Percentiles rank a stretch among this genome's conserved stretches.
phyloP scores from a whole-genome alignment of 2,888 invertebrate species.

The Tineola bisselliella region DNA sequence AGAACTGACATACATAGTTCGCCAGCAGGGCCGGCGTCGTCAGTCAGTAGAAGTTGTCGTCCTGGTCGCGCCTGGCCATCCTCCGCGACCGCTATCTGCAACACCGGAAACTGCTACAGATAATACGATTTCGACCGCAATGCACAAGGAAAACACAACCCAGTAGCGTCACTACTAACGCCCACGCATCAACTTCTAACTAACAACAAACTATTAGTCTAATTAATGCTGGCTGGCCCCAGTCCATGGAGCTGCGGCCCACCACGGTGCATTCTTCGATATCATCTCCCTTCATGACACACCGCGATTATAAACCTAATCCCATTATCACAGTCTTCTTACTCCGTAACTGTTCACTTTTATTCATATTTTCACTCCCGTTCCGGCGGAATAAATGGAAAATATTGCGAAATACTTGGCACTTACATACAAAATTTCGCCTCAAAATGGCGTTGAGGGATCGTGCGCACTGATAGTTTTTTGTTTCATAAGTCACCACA shows the following conservation, averaged over 20 bases:
- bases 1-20: constrained; percentile 38
- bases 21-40: constrained; percentile 64
- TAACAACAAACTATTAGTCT: constrained; percentile 31
- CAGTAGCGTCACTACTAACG: background rate
- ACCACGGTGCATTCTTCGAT: constrained; percentile 36
- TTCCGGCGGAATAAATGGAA: constrained; percentile 36
- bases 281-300: background rate
- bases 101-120: constrained; percentile 60
- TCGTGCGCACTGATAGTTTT: constrained; percentile 69
- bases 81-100: constrained; percentile 60
- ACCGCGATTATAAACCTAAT: background rate
- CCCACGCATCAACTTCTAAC: constrained; percentile 8
- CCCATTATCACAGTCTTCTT: background rate
- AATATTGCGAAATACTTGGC: constrained; percentile 68
- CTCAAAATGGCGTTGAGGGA: constrained; percentile 70
- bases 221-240: constrained; percentile 50
- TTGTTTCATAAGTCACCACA: constrained; percentile 58
- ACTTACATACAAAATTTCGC: constrained; percentile 70
- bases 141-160: constrained; percentile 6
- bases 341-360: background rate
- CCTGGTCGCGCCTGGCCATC: constrained; percentile 51
- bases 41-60: constrained; percentile 59
- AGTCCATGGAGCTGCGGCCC: constrained; percentile 44
- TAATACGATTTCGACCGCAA: constrained; percentile 46
- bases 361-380: constrained; percentile 25